Conservation (phyloP, 2,888 invertebrate genomes). For the Phoenoteleia sp. region DNA sequence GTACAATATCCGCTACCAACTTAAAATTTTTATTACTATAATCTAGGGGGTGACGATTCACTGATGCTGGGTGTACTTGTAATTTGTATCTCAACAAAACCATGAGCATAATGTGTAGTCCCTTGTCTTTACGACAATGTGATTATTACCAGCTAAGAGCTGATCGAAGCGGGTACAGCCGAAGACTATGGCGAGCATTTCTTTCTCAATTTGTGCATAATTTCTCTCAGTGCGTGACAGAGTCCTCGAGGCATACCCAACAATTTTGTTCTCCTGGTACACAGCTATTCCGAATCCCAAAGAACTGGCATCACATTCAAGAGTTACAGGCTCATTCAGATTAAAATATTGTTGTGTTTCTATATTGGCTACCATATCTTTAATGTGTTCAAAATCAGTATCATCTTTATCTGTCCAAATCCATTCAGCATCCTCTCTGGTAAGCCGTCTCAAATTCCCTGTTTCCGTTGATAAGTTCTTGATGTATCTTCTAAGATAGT, state of each 20-base stretch:
- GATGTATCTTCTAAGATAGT: slow-evolving; percentile 1
- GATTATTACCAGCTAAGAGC: slow-evolving; percentile 77
- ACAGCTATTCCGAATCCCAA: slow-evolving; percentile 79
- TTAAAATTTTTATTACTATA: too few relatives aligned
- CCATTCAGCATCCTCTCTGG: slow-evolving; percentile 2
- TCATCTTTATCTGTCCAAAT: slow-evolving; percentile 8
- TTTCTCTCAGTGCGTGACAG: slow-evolving; percentile 75
- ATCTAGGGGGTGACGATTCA: too few relatives aligned
- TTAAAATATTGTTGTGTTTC: slow-evolving; percentile 16
- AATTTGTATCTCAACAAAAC: slow-evolving; percentile 19
- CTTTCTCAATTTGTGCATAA: slow-evolving; percentile 81
- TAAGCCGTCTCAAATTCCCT: neutral
- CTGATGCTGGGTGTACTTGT: too few relatives aligned
- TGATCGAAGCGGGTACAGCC: slow-evolving; percentile 79
- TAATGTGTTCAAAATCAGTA: neutral
- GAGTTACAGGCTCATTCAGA: slow-evolving; percentile 18
- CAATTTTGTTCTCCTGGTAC: slow-evolving; percentile 79
- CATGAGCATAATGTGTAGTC: slow-evolving; percentile 34
- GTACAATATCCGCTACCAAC: too few relatives aligned
- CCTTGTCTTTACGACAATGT: slow-evolving; percentile 72
- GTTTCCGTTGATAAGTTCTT: slow-evolving; percentile 7
- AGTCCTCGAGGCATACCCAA: slow-evolving; percentile 80
- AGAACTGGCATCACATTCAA: slow-evolving; percentile 52
- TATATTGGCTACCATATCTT: slow-evolving; percentile 6
- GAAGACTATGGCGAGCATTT: slow-evolving; percentile 79